Conservation (phyloP, 2,113 vertebrate species). For the Callipepla californica region DNA sequence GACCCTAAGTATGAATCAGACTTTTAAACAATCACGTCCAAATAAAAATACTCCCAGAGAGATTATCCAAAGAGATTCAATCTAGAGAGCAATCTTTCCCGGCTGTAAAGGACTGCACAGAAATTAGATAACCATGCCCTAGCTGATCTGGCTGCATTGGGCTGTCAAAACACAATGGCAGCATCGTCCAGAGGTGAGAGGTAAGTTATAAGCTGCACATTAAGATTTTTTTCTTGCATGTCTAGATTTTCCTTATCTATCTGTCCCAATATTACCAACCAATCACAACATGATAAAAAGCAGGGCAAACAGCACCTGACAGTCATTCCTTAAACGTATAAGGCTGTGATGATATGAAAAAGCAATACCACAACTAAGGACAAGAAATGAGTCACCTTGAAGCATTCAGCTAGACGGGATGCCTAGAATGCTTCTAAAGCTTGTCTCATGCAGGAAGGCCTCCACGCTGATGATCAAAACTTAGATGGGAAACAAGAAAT, state of each 20-base stretch:
- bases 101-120: background rate
- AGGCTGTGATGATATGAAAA: background rate
- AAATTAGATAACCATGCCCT: background rate
- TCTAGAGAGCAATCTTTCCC: background rate
- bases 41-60: background rate
- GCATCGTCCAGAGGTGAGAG: background rate
- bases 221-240: background rate
- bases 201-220: background rate
- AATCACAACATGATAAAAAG: background rate
- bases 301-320: background rate
- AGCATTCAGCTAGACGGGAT: background rate
- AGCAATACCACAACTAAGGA: background rate
- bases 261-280: background rate
- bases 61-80: background rate
- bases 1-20: background rate
- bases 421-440: background rate
- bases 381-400: background rate
- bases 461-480: background rate
- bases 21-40: background rate
- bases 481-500: background rate
- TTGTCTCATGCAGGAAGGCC: background rate
- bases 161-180: background rate
- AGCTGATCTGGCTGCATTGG: background rate
- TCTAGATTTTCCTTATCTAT: slow-evolving; percentile 1
- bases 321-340: background rate